Base-by-base conservation (phyloP, 2,888 invertebrate species). In the Schrankia costaestrigalis region DNA sequence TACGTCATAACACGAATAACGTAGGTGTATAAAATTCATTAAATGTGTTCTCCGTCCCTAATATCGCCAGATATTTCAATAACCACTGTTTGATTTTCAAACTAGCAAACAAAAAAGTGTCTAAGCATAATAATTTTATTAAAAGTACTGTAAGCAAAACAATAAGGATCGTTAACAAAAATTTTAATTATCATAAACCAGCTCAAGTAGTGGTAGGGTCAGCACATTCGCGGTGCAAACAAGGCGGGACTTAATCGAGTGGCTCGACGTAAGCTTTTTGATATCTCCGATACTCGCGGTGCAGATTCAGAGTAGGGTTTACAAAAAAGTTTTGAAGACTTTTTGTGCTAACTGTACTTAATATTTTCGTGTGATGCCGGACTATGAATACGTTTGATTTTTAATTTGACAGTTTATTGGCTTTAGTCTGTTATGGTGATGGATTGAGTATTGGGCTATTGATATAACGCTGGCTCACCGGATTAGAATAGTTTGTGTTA, bases 101-200 rank as follows among this genome's bases (percentile, higher is more conserved):
- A n/a, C 9, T 12, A 15, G 8, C n/a, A 23, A 17, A 19, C 9
- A 22, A 2, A 24, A 9, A 24, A 11, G 11, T 11, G 26, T 5
- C 22, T 30, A 41, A 39, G 35, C 31, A 23, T 41, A 14, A 27
- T 9, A 7, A 10, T 27, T 11, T 7, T 25, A 21, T 23, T 30
- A 41, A 21, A 33, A 40, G 46, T 45, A 49, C 47, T 46, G 46
- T 55, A 46, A 56, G 42, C 46, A 53, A 52, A 54, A 54, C 48
- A 53, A 58, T 49, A 57, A 48, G 54, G 61, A 55, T 44, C 55
- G 67, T 63, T 67, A 61, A 40, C 69, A 71, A 75, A 73, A 74
- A 64, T 67, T 68, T 70, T 77, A 78, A 78, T 78, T 78, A 78
- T 59, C 71, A 76, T 78, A 78, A 78, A 78, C 63, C 63, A 71